Conservation (phyloP, 2,113 vertebrate species). For the Turnix velox region DNA sequence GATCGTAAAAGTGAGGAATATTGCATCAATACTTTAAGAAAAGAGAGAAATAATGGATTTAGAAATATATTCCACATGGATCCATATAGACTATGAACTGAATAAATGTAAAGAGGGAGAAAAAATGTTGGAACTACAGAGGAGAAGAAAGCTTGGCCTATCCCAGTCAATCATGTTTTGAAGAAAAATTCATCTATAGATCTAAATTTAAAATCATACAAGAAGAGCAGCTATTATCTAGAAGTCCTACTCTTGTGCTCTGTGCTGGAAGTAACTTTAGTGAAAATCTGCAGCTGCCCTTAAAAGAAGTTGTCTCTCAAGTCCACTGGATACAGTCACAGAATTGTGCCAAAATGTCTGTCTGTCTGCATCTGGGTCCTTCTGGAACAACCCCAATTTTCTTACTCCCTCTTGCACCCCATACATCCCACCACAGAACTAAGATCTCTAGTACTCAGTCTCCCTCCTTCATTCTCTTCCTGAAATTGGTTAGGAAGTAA, state of each 20-base stretch:
- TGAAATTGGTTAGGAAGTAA: constrained; percentile 45
- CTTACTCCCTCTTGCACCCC: neutral
- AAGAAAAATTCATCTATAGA: neutral
- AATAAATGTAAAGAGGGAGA: neutral
- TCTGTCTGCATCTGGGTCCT: neutral
- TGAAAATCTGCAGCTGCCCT: neutral
- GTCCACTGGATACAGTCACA: neutral
- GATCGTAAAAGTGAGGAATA: neutral
- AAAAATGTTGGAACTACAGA: neutral
- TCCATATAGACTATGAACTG: neutral
- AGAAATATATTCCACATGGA: neutral
- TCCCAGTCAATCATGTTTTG: neutral
- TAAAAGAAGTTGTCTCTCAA: too few relatives aligned
- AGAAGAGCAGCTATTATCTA: neutral
- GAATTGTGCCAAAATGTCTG: neutral
- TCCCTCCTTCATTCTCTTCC: constrained; percentile 18
- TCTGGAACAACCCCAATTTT: neutral
- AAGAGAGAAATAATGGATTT: neutral
- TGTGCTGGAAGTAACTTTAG: neutral
- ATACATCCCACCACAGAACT: neutral
- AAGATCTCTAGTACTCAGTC: neutral
- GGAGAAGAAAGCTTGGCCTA: neutral
- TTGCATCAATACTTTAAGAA: neutral
- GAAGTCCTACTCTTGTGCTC: neutral
- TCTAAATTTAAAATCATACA: neutral